Conservation (phyloP, 2,797 vertebrate species). For the Pipistrellus pipistrellus region DNA sequence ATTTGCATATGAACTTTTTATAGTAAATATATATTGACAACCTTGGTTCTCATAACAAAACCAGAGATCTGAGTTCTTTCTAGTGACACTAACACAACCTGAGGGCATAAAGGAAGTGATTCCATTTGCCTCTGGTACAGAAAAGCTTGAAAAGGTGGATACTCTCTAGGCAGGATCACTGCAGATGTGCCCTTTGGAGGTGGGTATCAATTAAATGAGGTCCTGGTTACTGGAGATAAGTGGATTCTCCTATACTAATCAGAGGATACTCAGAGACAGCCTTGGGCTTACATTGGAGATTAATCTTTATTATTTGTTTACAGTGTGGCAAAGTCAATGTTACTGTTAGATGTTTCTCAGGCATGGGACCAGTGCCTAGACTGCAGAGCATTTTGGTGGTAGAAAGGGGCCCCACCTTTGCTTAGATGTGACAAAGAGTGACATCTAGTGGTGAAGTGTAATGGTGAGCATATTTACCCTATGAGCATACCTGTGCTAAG, state of each 20-base stretch:
- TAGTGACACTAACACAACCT: not conserved
- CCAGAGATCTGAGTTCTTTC: not conserved
- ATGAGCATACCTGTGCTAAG: not conserved
- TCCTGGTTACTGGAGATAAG: not conserved
- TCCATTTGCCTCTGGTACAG: not conserved
- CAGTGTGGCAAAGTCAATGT: not conserved
- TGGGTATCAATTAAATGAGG: not conserved
- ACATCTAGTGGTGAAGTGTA: slow-evolving; percentile 45
- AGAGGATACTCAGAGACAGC: not conserved
- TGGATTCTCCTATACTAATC: not conserved
- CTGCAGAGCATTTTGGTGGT: not conserved
- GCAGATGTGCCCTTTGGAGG: not conserved
- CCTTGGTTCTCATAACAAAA: not conserved
- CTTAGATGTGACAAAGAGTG: slow-evolving; percentile 7
- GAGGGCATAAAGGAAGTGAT: not conserved
- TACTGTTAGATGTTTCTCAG: not conserved
- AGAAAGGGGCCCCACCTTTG: not conserved
- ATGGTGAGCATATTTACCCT: not conserved
- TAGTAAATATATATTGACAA: not conserved
- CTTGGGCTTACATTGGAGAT: not conserved
- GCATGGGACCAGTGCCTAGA: not conserved
- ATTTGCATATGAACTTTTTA: not conserved
- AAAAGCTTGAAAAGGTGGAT: not conserved
- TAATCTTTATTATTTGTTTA: not conserved
- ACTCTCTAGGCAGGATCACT: not conserved